These are phyloP conservation scores for Eupithecia insigniata DNA, from an alignment of 2,888 invertebrate genomes.

Conservation along the genomic window DNA sequence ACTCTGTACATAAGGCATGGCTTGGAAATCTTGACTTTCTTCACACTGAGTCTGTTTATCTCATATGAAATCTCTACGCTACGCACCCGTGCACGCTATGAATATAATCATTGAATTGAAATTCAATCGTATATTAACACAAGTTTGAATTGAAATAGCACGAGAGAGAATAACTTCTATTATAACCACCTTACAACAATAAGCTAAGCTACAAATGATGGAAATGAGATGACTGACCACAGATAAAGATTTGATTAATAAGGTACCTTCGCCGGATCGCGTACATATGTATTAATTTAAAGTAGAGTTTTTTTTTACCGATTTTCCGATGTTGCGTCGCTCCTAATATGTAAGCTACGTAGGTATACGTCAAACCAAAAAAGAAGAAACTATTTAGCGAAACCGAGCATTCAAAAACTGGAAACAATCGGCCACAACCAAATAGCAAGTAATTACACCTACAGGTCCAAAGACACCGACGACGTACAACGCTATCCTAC, in stretches of 20 bases:
- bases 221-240: not conserved
- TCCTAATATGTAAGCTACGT: no score
- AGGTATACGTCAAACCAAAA: not conserved
- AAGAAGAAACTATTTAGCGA: not conserved
- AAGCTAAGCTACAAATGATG: not conserved
- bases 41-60: conserved; percentile 69
- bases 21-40: conserved; percentile 78
- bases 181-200: not conserved
- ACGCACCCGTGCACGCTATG: conserved; percentile 63
- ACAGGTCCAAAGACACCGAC: conserved; percentile 7
- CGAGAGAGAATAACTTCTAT: conserved; percentile 2
- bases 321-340: no score
- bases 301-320: no score
- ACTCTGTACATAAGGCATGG: conserved; percentile 62
- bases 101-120: conserved; percentile 22
- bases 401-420: not conserved
- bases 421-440: not conserved
- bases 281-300: no score
- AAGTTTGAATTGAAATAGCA: conserved; percentile 27
- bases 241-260: not conserved
- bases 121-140: conserved; percentile 12
- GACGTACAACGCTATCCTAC: conserved; percentile 46
- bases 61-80: conserved; percentile 67
- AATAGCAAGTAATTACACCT: not conserved
- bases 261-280: not conserved